phyloP scores from a whole-genome alignment of 2,797 vertebrate genomes.

The Gastrophryne carolinensis region DNA sequence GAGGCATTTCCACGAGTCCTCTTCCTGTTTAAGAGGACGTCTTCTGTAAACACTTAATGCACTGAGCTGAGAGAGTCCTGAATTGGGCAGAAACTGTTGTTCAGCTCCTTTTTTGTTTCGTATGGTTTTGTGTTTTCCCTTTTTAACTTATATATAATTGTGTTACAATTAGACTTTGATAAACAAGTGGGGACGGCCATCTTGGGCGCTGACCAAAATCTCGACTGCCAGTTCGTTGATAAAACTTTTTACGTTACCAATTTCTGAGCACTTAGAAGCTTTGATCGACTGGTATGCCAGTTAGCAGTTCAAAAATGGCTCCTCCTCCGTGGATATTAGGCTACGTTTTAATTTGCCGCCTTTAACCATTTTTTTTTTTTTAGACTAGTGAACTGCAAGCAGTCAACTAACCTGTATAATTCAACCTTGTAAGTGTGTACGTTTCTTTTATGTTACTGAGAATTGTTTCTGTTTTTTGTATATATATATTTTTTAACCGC shows the following conservation, averaged over 20 bases:
- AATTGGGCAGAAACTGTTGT: constrained; percentile 61
- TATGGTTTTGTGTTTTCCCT: neutral
- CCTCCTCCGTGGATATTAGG: neutral
- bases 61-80: constrained; percentile 44
- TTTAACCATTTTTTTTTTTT: constrained; percentile 39
- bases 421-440: constrained; percentile 66
- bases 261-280: neutral
- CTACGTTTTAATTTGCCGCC: neutral
- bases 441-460: constrained; percentile 6
- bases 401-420: constrained; percentile 73
- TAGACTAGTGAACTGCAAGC: constrained; percentile 75
- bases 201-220: neutral
- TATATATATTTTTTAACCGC: constrained; percentile 61
- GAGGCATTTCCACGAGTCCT: constrained; percentile 54
- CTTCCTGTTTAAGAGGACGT: constrained; percentile 47
- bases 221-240: neutral
- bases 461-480: constrained; percentile 4
- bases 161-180: neutral
- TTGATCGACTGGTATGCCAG: neutral
- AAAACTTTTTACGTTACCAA: neutral
- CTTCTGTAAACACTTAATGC: constrained; percentile 49
- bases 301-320: neutral
- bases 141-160: neutral
- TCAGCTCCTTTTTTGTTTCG: constrained; percentile 5
- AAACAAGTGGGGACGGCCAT: neutral